A percentile compares a stretch with the other conserved stretches of the same genome.
Evolutionary conservation across 2,888 invertebrate genomes (phyloP).

Genomic region (Epistrophella euchroma): DNA sequence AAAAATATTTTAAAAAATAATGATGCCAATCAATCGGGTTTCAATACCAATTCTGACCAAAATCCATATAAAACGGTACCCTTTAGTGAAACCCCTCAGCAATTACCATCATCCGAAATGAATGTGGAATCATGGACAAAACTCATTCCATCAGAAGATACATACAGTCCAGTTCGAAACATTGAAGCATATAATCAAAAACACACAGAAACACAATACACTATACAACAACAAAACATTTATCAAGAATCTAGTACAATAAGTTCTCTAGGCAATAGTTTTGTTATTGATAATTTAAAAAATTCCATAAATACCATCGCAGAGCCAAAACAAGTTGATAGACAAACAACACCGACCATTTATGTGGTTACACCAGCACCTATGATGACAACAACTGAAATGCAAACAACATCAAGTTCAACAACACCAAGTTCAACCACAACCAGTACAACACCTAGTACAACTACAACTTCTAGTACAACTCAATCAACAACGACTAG

Average conservation of each 20-base stretch:
- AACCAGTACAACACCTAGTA: slow-evolving; percentile 78
- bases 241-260: slow-evolving; percentile 71
- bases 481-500: slow-evolving; percentile 81
- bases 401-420: slow-evolving; percentile 77
- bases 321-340: slow-evolving; percentile 68
- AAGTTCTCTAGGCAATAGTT: slow-evolving; percentile 63
- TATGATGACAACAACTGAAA: slow-evolving; percentile 77
- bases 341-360: slow-evolving; percentile 61
- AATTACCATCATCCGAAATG: slow-evolving; percentile 8
- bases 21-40: neutral
- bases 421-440: slow-evolving; percentile 78
- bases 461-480: slow-evolving; percentile 43
- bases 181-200: slow-evolving; percentile 46
- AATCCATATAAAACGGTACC: slow-evolving; percentile 26
- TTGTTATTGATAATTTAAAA: slow-evolving; percentile 70
- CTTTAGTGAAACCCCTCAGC: slow-evolving; percentile 42
- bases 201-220: slow-evolving; percentile 71
- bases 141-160: slow-evolving; percentile 45
- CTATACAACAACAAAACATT: slow-evolving; percentile 66
- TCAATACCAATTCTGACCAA: slow-evolving; percentile 23
- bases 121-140: slow-evolving; percentile 45
- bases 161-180: slow-evolving; percentile 39
- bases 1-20: neutral
- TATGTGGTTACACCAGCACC: slow-evolving; percentile 57
- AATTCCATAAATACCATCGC: slow-evolving; percentile 72